phyloP scores from a whole-genome alignment of 2,113 vertebrate species.

The Scytalopus superciliaris region DNA sequence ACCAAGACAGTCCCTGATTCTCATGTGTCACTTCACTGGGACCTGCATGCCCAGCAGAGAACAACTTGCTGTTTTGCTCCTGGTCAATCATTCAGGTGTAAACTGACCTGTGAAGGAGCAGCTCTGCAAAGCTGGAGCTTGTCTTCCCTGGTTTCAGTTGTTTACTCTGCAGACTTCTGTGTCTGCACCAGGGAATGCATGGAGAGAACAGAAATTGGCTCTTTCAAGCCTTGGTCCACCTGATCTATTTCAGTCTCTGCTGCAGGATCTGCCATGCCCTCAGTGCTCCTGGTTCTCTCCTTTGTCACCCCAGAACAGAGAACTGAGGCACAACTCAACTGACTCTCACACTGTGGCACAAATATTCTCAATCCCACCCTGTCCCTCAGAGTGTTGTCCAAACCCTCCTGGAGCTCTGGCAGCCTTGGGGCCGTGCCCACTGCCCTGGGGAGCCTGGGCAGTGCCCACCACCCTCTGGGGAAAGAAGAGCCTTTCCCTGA shows the following conservation, averaged over 20 bases:
- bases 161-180: background rate
- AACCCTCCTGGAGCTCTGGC: background rate
- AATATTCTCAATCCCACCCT: background rate
- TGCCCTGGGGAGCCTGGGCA: background rate
- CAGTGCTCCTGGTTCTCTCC: background rate
- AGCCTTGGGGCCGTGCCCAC: background rate
- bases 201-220: background rate
- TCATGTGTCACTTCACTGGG: background rate
- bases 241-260: background rate
- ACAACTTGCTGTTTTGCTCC: background rate
- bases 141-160: background rate
- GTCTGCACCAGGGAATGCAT: background rate
- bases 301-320: background rate
- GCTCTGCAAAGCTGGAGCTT: background rate
- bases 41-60: background rate
- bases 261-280: background rate
- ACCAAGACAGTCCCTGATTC: background rate
- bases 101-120: background rate
- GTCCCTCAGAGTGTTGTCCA: background rate
- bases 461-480: no score
- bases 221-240: background rate
- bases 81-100: background rate
- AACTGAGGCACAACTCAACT: background rate
- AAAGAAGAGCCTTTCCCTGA: no score
- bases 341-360: background rate